Percentiles rank a stretch among this genome's conserved stretches.
Conservation (phyloP, 2,113 vertebrate genomes). For the Fukomys damarensis region DNA sequence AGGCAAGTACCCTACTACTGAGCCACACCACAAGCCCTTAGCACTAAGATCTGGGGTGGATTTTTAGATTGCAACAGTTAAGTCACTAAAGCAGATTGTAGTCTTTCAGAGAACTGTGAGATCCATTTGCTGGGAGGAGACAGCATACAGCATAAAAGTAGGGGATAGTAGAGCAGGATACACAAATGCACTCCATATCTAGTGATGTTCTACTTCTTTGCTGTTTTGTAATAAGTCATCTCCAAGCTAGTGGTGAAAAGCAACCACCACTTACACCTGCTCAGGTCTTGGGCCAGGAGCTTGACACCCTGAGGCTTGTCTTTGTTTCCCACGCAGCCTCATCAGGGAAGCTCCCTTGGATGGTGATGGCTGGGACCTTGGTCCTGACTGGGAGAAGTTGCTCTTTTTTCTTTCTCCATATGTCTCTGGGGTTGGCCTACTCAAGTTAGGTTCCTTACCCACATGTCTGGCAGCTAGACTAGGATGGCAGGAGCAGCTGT, state of each 20-base stretch:
- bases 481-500: not conserved
- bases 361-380: not conserved
- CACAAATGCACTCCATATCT: not conserved
- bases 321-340: not conserved
- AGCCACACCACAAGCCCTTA: not conserved
- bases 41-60: not conserved
- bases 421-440: not conserved
- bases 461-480: not conserved
- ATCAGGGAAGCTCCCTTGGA: not conserved
- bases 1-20: not conserved
- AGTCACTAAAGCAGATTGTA: not conserved
- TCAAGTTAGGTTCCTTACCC: not conserved
- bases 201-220: not conserved
- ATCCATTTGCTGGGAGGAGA: not conserved
- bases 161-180: not conserved
- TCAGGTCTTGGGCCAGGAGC: not conserved
- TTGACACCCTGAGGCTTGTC: not conserved
- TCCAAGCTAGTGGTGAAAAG: not conserved
- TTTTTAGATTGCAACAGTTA: not conserved
- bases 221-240: not conserved
- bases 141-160: not conserved
- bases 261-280: not conserved
- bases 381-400: not conserved
- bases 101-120: not conserved
- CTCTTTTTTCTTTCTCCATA: not conserved